Evolutionary conservation across 2,113 vertebrate genomes (phyloP).

Genomic region (Cairina moschata): DNA sequence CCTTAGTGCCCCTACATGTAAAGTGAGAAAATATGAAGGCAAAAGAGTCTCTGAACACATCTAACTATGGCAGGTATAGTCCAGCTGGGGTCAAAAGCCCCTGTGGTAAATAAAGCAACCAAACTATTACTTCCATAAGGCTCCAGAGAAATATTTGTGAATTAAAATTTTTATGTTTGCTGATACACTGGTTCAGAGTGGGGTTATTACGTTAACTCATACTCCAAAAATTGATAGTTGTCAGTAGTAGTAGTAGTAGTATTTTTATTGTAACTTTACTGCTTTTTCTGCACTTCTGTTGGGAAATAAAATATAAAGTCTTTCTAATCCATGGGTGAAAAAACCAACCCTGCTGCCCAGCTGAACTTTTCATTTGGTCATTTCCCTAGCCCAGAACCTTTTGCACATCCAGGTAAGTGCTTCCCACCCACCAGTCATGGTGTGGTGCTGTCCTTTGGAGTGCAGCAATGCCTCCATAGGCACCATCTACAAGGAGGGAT

Average conservation of each 20-base stretch:
- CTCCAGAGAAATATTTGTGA: not conserved
- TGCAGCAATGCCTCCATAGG: rapidly evolving
- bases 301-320: not conserved
- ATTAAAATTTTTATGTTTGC: not conserved
- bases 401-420: rapidly evolving
- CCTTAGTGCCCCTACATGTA: not conserved
- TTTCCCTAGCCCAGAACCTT: not conserved
- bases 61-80: not conserved
- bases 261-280: not conserved
- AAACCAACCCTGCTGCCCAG: not conserved
- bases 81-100: not conserved
- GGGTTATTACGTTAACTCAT: rapidly evolving
- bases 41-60: not conserved
- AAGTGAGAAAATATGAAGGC: not conserved
- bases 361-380: not conserved
- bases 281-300: not conserved
- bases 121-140: not conserved
- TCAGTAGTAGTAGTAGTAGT: not conserved
- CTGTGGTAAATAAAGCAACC: not conserved
- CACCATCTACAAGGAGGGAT: not conserved
- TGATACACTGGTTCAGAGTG: not conserved
- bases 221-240: not conserved
- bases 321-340: not conserved
- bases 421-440: not conserved
- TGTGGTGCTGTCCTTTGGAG: rapidly evolving